Evolutionary conservation across 2,888 invertebrate species (phyloP), one percentile per base, ranked within the genome.

Genomic region (Rhimphoctona megacephalus): DNA sequence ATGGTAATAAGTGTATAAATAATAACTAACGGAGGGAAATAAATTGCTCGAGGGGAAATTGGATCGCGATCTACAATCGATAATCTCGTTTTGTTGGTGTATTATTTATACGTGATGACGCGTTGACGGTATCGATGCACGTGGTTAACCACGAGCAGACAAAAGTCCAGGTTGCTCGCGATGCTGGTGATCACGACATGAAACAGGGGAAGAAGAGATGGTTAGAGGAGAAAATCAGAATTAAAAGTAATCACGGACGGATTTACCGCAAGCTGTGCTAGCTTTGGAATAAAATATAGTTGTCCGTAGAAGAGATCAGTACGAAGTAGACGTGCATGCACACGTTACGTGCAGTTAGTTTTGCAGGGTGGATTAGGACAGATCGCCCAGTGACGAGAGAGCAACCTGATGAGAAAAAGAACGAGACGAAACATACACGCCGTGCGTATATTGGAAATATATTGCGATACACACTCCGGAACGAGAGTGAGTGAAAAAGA

Each of bases 181-280:
- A 57, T 67, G 61, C 17, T 78, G 46, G 70, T 54, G 54, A 76
- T 69, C 69, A 64, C 57, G 81, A 52, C 73, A 72, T 74, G 49
- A 78, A 79, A 87, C 11, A 73, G 39, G 22, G 54, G 36, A 52
- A 14, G 25, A 5, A 33, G 5, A 5, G 33, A 33, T 9, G 36
- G 92, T 91, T 89, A 90, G 30, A 49, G 17, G 39, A 7, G 19
- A 54, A 73, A 52, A 11, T 22, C 14, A 89, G 90, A 92, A 93
- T 93, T 92, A 93, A 93, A 93, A 93, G 92, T 93, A 93, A 93
- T 92, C 92, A 92, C 92, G 91, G 88, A 89, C 90, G 89, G 92
- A 92, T 92, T 92, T 92, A 92, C 91, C 86, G 87, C 91, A 90
- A 91, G 88, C 89, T 90, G 88, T 89, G 89, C 90, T 90, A 91